phyloP scores from a whole-genome alignment of 2,113 vertebrate species.

The Mobula hypostoma region DNA sequence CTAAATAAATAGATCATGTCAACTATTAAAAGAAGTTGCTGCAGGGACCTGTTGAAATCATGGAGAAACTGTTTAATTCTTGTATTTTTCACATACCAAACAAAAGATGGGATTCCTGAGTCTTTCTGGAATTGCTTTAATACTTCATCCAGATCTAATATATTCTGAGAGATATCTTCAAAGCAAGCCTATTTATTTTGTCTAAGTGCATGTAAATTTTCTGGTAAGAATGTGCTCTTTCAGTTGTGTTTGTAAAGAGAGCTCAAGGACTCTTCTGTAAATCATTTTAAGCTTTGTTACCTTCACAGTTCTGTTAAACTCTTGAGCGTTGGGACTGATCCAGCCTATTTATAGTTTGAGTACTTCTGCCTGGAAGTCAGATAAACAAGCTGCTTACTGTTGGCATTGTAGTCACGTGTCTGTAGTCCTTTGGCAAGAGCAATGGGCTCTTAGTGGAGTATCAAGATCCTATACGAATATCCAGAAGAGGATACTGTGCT shows the following conservation, averaged over 20 bases:
- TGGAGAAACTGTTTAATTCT: neutral
- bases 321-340: neutral
- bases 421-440: slow-evolving; percentile 24
- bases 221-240: neutral
- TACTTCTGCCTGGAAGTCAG: slow-evolving; percentile 33
- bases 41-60: neutral
- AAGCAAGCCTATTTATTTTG: neutral
- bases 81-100: neutral
- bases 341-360: slow-evolving; percentile 27
- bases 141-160: too few relatives aligned
- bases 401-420: slow-evolving; percentile 21
- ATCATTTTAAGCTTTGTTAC: neutral
- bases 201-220: neutral
- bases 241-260: neutral
- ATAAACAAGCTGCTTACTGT: slow-evolving; percentile 35
- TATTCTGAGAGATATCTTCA: neutral
- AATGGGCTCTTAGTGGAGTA: neutral
- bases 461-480: neutral
- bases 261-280: neutral
- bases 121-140: neutral
- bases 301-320: neutral
- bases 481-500: slow-evolving; percentile 2
- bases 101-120: neutral
- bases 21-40: neutral
- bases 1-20: too few relatives aligned